Evolutionary conservation across 35 echinoderm and acorn worm species (phyloP), one percentile per base, ranked within the genome.

Genomic region (Diadema setosum): DNA sequence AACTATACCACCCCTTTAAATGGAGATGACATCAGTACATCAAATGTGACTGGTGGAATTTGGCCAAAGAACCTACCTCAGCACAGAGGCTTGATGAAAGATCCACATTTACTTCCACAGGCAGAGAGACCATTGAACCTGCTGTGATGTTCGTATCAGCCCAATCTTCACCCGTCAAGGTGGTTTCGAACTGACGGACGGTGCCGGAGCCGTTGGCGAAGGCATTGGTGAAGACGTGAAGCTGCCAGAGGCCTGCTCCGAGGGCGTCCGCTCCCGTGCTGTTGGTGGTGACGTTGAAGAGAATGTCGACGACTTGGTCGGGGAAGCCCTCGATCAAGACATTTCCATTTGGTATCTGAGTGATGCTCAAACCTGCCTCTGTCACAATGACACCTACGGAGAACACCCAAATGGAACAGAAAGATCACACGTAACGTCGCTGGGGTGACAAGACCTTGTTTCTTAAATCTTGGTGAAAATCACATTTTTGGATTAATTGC

Each of bases 201-300:
- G 8, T 41, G 5, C 73, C 73, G 25, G 35, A 41, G 39, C 73
- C 73, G 25, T 78, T 78, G 11, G 24, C 35, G 37, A 78, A 78
- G 15, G 73, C 73, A 44, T 78, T 78, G 73, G 73, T 78, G 73
- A 78, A 78, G 34, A 78, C 37, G 30, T 78, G 21, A 3, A 78
- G 73, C 73, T 78, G 73, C 73, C 73, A 78, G 35, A 78, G 73
- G 2, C 73, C 73, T 42, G 73, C 44, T 41, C 73, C 73, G 25
- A 36, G 24, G 11, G 37, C 73, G 27, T 44, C 3, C 29, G 73
- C 73, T 0, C 73, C 73, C 14, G 2, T 40, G 36, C 0, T 11
- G 37, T 78, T 41, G 8, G 73, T 78, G 35, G 73, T 78, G 2
- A 78, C 7, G 11, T 26, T 20, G 9, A 78, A 33, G 9, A 25